These are phyloP conservation scores for Acromyrmex heyeri DNA, from an alignment of 1,140 invertebrate species.

Conservation along the genomic window DNA sequence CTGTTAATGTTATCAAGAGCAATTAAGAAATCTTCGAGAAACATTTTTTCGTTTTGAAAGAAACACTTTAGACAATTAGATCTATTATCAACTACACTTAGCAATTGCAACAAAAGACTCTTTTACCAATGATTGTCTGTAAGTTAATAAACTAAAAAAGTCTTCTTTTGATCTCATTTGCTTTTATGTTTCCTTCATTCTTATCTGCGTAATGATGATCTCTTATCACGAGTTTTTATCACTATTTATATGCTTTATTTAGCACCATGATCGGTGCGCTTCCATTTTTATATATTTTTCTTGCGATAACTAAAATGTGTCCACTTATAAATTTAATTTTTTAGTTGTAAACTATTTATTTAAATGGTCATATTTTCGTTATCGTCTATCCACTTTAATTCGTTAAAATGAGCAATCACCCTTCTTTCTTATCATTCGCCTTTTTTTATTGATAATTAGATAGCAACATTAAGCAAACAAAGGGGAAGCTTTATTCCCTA, in stretches of 20 bases:
- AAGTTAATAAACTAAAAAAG: background rate
- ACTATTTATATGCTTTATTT: background rate
- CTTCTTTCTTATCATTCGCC: background rate
- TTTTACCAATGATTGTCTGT: background rate
- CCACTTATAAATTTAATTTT: background rate
- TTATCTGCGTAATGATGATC: conserved; percentile 58
- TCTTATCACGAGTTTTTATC: conserved; percentile 64
- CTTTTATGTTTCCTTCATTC: conserved; percentile 29
- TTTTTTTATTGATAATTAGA: conserved; percentile 1
- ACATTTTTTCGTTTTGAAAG: background rate
- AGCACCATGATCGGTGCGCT: background rate
- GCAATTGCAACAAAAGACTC: background rate
- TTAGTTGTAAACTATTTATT: background rate
- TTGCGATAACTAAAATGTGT: background rate
- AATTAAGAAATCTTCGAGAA: background rate
- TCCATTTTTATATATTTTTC: background rate
- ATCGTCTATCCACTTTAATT: background rate
- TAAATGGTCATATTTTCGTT: background rate
- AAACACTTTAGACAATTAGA: background rate
- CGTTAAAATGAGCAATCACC: background rate
- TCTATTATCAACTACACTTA: background rate
- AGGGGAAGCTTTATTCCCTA: background rate
- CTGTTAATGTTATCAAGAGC: background rate
- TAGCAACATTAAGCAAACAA: conserved; percentile 23
- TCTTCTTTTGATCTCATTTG: background rate